Conservation (phyloP, 2,113 vertebrate genomes). For the Taurulus bubalis region DNA sequence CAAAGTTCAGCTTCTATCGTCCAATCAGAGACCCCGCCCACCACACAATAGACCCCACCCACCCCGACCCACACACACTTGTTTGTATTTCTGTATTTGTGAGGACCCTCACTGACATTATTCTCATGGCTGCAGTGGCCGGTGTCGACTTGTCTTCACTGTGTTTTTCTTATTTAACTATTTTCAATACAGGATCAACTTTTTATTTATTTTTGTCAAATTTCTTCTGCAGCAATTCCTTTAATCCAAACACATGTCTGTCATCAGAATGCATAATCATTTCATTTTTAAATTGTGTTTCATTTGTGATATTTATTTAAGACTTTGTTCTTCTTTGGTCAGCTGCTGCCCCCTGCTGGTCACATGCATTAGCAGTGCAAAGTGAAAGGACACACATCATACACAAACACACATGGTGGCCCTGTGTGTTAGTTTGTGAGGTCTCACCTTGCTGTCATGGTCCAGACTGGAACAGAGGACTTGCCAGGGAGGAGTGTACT, state of each 20-base stretch:
- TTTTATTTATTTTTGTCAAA: neutral
- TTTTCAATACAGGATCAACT: neutral
- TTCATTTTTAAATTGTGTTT: neutral
- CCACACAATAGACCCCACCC: neutral
- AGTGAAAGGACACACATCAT: too few species aligned
- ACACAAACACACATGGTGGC: neutral
- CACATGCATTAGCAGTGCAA: neutral
- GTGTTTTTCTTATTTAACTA: too few species aligned
- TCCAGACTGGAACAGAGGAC: conserved; percentile 74
- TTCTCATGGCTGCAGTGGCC: too few species aligned
- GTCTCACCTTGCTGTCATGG: conserved; percentile 67
- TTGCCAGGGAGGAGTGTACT: conserved; percentile 66
- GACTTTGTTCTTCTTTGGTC: neutral
- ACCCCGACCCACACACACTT: neutral
- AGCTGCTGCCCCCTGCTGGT: neutral
- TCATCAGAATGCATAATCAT: neutral
- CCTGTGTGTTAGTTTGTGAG: neutral
- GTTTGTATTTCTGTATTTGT: neutral
- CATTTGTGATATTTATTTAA: neutral
- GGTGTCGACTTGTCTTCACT: too few species aligned
- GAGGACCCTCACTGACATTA: neutral
- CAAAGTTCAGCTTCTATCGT: conserved; percentile 54
- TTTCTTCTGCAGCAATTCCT: neutral
- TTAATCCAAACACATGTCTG: neutral
- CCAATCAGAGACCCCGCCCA: conserved; percentile 35